phyloP scores from a whole-genome alignment of 1,140 invertebrate genomes.

The Temnothorax longispinosus region DNA sequence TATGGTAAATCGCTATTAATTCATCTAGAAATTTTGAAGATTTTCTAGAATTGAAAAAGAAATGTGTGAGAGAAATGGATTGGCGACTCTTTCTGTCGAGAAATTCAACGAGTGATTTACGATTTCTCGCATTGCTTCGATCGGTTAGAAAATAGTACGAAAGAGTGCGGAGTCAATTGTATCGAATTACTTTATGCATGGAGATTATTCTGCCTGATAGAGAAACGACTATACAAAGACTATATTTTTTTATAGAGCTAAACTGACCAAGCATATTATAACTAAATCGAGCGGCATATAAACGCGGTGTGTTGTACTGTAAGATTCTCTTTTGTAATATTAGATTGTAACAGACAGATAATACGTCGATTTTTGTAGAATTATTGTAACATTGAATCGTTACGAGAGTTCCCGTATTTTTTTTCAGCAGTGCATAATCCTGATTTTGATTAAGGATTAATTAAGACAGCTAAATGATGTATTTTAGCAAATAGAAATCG shows the following conservation, averaged over 20 bases:
- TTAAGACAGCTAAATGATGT: not conserved
- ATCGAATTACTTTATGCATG: not conserved
- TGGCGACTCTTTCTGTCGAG: not conserved
- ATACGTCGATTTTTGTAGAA: constrained; percentile 16
- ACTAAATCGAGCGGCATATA: not conserved
- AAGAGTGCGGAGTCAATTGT: constrained; percentile 13
- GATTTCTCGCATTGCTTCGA: constrained; percentile 26
- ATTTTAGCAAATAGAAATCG: not conserved
- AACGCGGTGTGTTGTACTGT: not conserved
- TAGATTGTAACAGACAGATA: constrained; percentile 18
- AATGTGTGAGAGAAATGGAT: not conserved
- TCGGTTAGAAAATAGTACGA: not conserved
- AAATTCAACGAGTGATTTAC: not conserved
- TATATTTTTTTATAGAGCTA: constrained; percentile 25
- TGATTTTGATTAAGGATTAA: not conserved
- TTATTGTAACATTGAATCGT: constrained; percentile 19
- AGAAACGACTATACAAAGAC: not conserved
- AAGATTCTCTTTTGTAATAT: constrained; percentile 24
- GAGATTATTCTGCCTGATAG: too few species aligned
- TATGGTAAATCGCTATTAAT: not conserved
- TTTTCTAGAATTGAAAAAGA: not conserved
- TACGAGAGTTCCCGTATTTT: constrained; percentile 17
- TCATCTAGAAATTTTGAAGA: not conserved
- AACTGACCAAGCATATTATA: not conserved
- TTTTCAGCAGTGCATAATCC: not conserved